Percentiles rank a stretch among this genome's conserved stretches.
These are phyloP conservation scores for Sterrhoptilus dennistouni DNA, from an alignment of 2,113 vertebrate genomes.

Conservation along the genomic window DNA sequence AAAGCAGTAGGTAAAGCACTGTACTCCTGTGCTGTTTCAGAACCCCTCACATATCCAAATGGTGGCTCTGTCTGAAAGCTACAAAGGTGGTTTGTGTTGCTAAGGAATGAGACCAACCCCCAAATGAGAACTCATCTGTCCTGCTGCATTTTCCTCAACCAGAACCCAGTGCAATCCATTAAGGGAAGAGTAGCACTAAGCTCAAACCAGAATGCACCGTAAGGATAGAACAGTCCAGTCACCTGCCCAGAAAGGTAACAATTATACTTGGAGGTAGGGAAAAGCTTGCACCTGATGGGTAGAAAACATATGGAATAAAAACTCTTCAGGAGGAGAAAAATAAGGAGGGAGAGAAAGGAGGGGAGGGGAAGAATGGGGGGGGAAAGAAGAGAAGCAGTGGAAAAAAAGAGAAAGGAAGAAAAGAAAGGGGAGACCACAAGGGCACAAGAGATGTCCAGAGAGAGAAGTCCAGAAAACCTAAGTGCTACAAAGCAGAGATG, in stretches of 20 bases:
- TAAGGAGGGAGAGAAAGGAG: not conserved
- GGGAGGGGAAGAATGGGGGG: fast-evolving
- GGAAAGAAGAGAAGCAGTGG: not conserved
- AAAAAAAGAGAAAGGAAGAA: not conserved
- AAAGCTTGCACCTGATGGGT: not conserved
- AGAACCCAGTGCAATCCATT: not conserved
- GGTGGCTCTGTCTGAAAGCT: not conserved
- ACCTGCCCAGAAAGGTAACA: not conserved
- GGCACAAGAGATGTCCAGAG: not conserved
- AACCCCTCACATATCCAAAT: not conserved
- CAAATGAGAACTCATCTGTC: not conserved
- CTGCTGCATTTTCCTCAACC: not conserved
- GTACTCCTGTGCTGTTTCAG: not conserved
- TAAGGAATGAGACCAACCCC: not conserved
- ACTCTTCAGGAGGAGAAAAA: not conserved
- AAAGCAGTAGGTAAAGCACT: not conserved
- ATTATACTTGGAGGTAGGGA: not conserved
- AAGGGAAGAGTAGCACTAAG: not conserved
- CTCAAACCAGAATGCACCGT: not conserved
- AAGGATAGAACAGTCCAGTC: not conserved
- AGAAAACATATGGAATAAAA: not conserved
- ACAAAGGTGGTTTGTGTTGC: not conserved
- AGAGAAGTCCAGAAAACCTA: not conserved
- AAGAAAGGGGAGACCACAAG: not conserved
- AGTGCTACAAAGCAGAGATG: not conserved